Evolutionary conservation across 2,888 invertebrate species (phyloP).

Genomic region (Pinctada fucata): DNA sequence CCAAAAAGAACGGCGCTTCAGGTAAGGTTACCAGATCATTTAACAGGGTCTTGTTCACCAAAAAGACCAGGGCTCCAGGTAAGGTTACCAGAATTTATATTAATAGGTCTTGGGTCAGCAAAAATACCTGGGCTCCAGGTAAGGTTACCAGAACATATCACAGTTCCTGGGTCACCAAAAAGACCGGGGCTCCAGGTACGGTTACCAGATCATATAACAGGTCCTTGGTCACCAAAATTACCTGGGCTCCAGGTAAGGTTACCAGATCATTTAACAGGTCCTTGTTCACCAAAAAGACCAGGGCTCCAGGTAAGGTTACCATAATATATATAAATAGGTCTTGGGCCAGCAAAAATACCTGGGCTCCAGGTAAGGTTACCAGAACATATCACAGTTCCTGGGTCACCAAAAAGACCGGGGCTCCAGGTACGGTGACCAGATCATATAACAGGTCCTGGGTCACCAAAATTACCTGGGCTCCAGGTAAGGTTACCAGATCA

Average conservation of each 20-base stretch:
- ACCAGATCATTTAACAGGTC: conserved; percentile 76
- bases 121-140: too few relatives aligned
- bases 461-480: too few relatives aligned
- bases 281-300: conserved; percentile 81
- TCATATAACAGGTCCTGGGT: not conserved
- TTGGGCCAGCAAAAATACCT: conserved; percentile 81
- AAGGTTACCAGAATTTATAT: not conserved
- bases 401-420: too few relatives aligned
- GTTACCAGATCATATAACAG: conserved; percentile 72
- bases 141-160: conserved; percentile 5
- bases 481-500: conserved; percentile 50
- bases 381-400: too few relatives aligned
- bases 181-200: too few relatives aligned
- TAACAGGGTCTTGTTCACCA: conserved; percentile 82
- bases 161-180: too few relatives aligned
- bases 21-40: conserved; percentile 50
- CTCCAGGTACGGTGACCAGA: too few relatives aligned
- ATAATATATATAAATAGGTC: conserved; percentile 75
- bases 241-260: conserved; percentile 72
- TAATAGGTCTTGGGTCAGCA: too few relatives aligned
- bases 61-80: conserved; percentile 75
- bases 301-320: conserved; percentile 69
- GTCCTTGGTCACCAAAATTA: conserved; percentile 81
- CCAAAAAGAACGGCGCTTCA: conserved; percentile 75
- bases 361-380: conserved; percentile 70